These are phyloP conservation scores for Campylomormyrus tamandua DNA, from an alignment of 2,113 vertebrate genomes.

Conservation along the genomic window DNA sequence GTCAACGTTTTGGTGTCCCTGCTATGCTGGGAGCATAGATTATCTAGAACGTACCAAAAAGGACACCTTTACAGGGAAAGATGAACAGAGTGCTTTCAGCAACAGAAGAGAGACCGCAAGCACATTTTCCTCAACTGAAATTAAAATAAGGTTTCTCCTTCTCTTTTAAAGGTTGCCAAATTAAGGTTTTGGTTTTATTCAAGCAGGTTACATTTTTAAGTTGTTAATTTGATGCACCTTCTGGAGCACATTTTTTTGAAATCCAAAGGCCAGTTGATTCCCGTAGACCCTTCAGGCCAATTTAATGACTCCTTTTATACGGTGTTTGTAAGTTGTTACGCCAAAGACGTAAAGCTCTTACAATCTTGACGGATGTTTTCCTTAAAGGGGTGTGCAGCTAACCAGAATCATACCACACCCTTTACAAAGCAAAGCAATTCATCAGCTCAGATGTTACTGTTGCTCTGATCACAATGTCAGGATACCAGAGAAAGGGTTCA, in stretches of 20 bases:
- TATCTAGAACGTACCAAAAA: neutral
- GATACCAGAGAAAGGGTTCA: neutral
- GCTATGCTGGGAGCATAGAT: neutral
- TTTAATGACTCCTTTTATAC: neutral
- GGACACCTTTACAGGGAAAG: neutral
- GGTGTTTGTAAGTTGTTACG: neutral
- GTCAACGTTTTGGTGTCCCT: neutral
- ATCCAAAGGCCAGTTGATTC: neutral
- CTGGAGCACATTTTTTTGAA: neutral
- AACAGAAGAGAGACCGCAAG: neutral
- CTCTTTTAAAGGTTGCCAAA: neutral
- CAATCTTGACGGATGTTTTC: neutral
- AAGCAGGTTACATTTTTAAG: neutral
- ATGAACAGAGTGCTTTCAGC: neutral
- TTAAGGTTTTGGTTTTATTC: neutral
- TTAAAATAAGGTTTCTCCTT: neutral
- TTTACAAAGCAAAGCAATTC: neutral
- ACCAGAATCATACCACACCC: neutral
- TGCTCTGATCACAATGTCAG: neutral
- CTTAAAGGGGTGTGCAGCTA: neutral
- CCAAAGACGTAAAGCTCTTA: neutral
- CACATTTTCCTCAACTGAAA: neutral
- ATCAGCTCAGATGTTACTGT: neutral
- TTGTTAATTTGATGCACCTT: neutral
- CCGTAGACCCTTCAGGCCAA: neutral